phyloP scores from a whole-genome alignment of 2,888 invertebrate genomes.

The Cheilosia impressa region DNA sequence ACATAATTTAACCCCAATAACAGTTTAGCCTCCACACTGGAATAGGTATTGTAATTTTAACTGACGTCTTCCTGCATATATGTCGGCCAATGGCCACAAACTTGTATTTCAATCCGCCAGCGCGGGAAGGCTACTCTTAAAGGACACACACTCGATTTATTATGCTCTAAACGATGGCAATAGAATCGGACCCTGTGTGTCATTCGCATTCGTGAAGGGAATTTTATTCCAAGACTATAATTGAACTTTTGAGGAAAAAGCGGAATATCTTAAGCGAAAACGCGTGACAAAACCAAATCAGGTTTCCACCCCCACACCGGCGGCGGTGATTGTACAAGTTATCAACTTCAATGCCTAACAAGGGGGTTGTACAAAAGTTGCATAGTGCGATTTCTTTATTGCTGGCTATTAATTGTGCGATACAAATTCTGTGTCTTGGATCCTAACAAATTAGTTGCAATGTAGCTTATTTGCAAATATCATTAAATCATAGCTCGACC shows the following conservation, averaged over 20 bases:
- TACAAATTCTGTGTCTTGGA: conserved; percentile 59
- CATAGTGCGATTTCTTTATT: conserved; percentile 61
- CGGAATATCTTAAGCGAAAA: conserved; percentile 53
- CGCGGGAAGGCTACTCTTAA: conserved; percentile 36
- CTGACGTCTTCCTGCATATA: conserved; percentile 55
- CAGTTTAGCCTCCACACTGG: conserved; percentile 38
- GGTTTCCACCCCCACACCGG: conserved; percentile 24
- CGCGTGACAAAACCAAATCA: conserved; percentile 68
- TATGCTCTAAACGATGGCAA: conserved; percentile 49
- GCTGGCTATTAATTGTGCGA: conserved; percentile 52
- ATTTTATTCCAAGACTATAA: conserved; percentile 45
- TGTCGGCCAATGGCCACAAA: conserved; percentile 53
- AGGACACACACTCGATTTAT: conserved; percentile 61
- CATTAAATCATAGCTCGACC: conserved; percentile 24
- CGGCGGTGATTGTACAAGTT: conserved; percentile 6
- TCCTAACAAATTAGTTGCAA: conserved; percentile 66
- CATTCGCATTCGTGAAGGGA: conserved; percentile 31
- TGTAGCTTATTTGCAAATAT: conserved; percentile 48
- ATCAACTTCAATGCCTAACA: conserved; percentile 31
- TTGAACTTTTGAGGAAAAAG: conserved; percentile 43
- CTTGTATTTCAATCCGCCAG: conserved; percentile 5
- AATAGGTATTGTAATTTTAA: conserved; percentile 53
- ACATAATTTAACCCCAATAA: conserved; percentile 51
- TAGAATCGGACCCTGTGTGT: conserved; percentile 30
- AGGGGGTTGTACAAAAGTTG: conserved; percentile 40